These are phyloP conservation scores for Dipodomys spectabilis DNA, from an alignment of 2,113 vertebrate species.

Conservation along the genomic window DNA sequence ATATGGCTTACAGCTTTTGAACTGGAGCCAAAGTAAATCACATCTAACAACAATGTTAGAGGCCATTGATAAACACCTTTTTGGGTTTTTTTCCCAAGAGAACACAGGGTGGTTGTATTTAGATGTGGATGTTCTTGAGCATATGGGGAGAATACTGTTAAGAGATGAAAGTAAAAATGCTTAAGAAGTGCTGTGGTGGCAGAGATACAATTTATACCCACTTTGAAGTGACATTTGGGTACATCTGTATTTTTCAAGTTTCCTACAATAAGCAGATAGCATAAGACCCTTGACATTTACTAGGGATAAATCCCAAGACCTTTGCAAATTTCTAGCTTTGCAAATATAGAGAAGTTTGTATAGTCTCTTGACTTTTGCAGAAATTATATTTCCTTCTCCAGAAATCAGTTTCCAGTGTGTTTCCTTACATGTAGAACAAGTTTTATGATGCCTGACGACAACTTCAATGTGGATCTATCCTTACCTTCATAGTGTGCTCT, in stretches of 20 bases:
- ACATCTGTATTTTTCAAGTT: conserved; percentile 79
- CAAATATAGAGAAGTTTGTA: conserved; percentile 74
- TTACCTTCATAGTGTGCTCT: not conserved
- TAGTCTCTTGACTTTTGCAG: conserved; percentile 75
- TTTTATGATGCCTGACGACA: not conserved
- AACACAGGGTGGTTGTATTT: not conserved
- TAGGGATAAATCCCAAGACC: conserved; percentile 78
- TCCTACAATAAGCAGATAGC: conserved; percentile 71
- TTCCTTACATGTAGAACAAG: not conserved
- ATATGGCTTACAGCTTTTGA: not conserved
- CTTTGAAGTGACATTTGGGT: conserved; percentile 77
- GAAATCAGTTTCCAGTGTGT: conserved; percentile 41
- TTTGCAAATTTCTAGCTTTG: conserved; percentile 76
- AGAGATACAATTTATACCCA: conserved; percentile 44
- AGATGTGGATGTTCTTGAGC: not conserved
- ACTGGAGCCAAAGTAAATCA: not conserved
- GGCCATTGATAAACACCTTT: not conserved
- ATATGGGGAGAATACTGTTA: not conserved
- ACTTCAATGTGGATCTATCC: not conserved
- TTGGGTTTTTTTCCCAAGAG: not conserved
- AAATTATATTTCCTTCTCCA: conserved; percentile 66
- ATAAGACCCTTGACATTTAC: conserved; percentile 81
- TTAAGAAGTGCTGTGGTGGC: conserved; percentile 31
- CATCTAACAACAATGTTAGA: not conserved
- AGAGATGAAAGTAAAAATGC: not conserved